Conservation (phyloP, 2,888 invertebrate species). For the Ametastegia equiseti region DNA sequence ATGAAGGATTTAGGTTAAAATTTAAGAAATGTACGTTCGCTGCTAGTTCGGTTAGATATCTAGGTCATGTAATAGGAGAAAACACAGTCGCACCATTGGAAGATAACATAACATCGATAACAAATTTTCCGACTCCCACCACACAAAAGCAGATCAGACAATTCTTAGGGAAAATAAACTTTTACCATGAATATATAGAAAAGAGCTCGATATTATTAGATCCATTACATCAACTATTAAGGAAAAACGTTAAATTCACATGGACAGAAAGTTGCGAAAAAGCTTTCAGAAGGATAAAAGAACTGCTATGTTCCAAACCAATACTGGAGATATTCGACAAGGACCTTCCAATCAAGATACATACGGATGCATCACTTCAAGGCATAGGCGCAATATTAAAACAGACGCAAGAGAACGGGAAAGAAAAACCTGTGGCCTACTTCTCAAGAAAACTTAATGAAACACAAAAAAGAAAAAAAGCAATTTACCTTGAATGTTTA, state of each 20-base stretch:
- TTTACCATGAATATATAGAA: slow-evolving; percentile 32
- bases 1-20: slow-evolving; percentile 51
- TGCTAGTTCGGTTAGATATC: slow-evolving; percentile 50
- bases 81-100: slow-evolving; percentile 50
- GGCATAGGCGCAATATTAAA: slow-evolving; percentile 59
- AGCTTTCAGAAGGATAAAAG: slow-evolving; percentile 47
- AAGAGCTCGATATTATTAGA: slow-evolving; percentile 21
- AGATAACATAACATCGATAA: slow-evolving; percentile 42
- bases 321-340: slow-evolving; percentile 53
- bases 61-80: slow-evolving; percentile 54
- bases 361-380: slow-evolving; percentile 55
- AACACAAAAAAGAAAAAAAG: slow-evolving; percentile 56
- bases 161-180: slow-evolving; percentile 30
- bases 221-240: slow-evolving; percentile 28
- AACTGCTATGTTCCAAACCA: slow-evolving; percentile 52
- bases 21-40: slow-evolving; percentile 54
- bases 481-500: slow-evolving; percentile 59
- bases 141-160: slow-evolving; percentile 42
- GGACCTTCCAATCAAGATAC: slow-evolving; percentile 53
- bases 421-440: slow-evolving; percentile 54
- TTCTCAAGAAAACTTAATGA: slow-evolving; percentile 58
- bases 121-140: slow-evolving; percentile 32
- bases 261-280: slow-evolving; percentile 26
- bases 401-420: slow-evolving; percentile 55
- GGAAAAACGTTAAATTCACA: slow-evolving; percentile 15